phyloP scores from a whole-genome alignment of 2,113 vertebrate genomes.

The Camarhynchus parvulus region DNA sequence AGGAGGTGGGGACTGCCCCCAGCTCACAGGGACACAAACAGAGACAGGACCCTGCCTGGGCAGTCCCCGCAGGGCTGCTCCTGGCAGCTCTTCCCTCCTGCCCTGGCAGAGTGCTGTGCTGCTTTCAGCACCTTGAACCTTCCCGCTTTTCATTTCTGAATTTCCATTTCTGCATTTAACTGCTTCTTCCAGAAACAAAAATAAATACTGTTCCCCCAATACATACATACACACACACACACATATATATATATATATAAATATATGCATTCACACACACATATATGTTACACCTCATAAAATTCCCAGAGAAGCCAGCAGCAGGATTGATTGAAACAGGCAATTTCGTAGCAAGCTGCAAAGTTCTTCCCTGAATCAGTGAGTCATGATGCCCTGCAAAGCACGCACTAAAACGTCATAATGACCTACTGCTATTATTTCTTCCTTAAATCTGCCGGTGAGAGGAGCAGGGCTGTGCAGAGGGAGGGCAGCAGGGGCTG shows the following conservation, averaged over 20 bases:
- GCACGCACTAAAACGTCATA: slow-evolving; percentile 63
- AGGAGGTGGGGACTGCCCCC: background rate
- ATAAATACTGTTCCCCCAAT: background rate
- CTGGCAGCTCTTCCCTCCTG: background rate
- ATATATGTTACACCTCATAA: slow-evolving; percentile 54
- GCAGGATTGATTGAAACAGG: slow-evolving; percentile 57
- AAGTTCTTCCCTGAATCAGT: slow-evolving; percentile 51
- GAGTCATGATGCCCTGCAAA: slow-evolving; percentile 64
- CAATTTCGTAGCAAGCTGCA: slow-evolving; percentile 34
- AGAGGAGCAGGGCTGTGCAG: background rate
- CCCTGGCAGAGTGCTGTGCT: background rate
- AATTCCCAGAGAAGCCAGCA: background rate
- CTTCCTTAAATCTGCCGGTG: slow-evolving; percentile 5
- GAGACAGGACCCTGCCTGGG: background rate
- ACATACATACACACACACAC: background rate
- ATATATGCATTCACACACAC: background rate
- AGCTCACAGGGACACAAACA: background rate
- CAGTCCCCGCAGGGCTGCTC: background rate
- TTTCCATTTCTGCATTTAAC: background rate
- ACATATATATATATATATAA: background rate
- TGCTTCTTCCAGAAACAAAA: background rate
- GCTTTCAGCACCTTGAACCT: background rate
- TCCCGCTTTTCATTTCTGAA: background rate
- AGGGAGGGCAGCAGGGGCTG: background rate
- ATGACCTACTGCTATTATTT: slow-evolving; percentile 51